Evolutionary conservation across 2,113 vertebrate species (phyloP).

Genomic region (Nymphicus hollandicus): DNA sequence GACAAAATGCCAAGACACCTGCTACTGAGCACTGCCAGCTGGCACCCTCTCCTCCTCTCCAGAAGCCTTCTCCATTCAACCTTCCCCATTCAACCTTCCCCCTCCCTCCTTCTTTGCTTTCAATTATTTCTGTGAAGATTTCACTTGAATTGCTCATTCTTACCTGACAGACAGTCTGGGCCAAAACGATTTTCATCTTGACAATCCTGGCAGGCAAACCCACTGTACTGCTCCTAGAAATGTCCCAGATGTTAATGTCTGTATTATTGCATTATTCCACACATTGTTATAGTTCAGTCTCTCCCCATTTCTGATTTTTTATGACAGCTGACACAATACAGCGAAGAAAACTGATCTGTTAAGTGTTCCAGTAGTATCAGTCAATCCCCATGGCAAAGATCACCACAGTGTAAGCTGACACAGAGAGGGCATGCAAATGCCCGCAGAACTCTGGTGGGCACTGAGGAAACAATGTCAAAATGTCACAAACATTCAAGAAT

Average conservation of each 20-base stretch:
- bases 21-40: background rate
- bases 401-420: background rate
- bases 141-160: background rate
- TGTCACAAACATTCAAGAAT: background rate
- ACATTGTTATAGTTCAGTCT: background rate
- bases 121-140: background rate
- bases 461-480: background rate
- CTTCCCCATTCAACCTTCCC: background rate
- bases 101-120: background rate
- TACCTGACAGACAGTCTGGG: constrained; percentile 84
- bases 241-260: background rate
- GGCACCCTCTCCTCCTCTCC: background rate
- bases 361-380: background rate
- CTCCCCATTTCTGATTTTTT: background rate
- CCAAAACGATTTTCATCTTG: constrained; percentile 76
- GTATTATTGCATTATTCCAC: background rate
- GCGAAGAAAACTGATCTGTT: background rate
- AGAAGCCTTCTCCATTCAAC: background rate
- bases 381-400: background rate
- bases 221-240: constrained; percentile 83
- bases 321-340: background rate
- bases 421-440: background rate
- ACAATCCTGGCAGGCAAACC: constrained; percentile 88
- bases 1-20: background rate
- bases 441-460: background rate